Base-by-base conservation (phyloP, 2,113 vertebrate species). In the Blennius ocellaris region DNA sequence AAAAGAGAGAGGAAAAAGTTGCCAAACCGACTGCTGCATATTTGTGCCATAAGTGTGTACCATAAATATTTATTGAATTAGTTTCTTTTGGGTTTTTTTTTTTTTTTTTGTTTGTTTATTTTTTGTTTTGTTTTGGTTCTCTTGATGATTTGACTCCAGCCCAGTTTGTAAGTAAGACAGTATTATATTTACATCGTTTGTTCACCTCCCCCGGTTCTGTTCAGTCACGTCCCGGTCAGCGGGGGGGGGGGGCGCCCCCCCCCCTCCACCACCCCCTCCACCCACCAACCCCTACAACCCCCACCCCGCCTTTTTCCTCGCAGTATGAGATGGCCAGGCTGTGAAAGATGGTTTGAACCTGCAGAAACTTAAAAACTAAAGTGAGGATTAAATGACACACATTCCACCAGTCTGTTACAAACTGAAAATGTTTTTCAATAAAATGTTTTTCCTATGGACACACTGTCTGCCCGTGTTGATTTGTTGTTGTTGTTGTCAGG, bases 381-480 rank as follows among this genome's bases (percentile, higher is more conserved):
- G 84, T 87, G 82, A 94, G 93, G 91, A 89, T 83, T 83, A 87
- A 92, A 89, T 84, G 83, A 92, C 94, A 96, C 96, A 97, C 96
- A 97, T 97, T 97, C 97, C 97, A 97, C 94, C 92, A 92, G 45
- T 97, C 96, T 98, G 96, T 99, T 99, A 97, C 95, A 94, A 98
- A 97, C 93, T 96, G 95, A 98, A 93, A 96, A 96, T 96, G 96
- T 97, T 98, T 97, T 97, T 96, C 95, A 99, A 98, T 97, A 99
- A 99, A 99, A 96, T 96, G 96, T 95, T 97, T 99, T 99, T 99
- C 98, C 98, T 98, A 98, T 99, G 97, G 98, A 99, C 76, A 54
- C 48, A 66, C 65, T 50, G 88, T 89, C 84, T 86, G 64, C 41
- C 55, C 55, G 48, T 53, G 21, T 30, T 30, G 21, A 30, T 30